Conservation (phyloP, 1,140 invertebrate species). For the Micrasema minimum region DNA sequence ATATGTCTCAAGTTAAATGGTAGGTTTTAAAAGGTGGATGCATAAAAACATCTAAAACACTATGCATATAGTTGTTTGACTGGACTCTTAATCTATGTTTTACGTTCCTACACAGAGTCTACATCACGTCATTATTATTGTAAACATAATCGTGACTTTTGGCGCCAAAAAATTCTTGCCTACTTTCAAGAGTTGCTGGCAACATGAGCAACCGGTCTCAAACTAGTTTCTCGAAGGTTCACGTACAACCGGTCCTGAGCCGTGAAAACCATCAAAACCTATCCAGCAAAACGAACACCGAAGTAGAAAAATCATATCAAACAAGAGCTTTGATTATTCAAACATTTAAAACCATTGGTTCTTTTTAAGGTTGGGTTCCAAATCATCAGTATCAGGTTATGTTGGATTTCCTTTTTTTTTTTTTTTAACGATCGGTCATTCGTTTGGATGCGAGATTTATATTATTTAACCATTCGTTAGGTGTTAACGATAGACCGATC, state of each 20-base stretch:
- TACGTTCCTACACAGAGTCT: no score
- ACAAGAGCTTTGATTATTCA: no score
- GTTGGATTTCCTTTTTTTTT: background rate
- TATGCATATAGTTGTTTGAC: no score
- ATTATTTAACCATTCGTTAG: constrained; percentile 2
- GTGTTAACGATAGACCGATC: constrained; percentile 2
- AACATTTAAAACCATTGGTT: background rate
- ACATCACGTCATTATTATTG: background rate
- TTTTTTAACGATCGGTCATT: background rate
- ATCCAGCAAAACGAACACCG: background rate
- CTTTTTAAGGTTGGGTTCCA: no score
- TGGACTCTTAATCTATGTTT: no score
- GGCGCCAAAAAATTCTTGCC: constrained; percentile 45
- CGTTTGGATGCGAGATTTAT: background rate
- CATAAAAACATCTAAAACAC: no score
- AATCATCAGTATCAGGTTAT: no score
- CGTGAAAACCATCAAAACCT: background rate
- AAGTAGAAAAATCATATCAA: background rate
- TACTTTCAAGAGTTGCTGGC: constrained; percentile 32
- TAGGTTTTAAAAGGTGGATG: no score
- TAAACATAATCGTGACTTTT: constrained; percentile 44
- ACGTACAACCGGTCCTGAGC: constrained; percentile 5
- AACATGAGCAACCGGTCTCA: background rate
- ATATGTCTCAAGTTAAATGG: no score
- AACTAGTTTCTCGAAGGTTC: constrained; percentile 27